Evolutionary conservation across 1,140 invertebrate species (phyloP), one percentile per base, ranked within the genome.

Genomic region (Coenobita brevimanus): DNA sequence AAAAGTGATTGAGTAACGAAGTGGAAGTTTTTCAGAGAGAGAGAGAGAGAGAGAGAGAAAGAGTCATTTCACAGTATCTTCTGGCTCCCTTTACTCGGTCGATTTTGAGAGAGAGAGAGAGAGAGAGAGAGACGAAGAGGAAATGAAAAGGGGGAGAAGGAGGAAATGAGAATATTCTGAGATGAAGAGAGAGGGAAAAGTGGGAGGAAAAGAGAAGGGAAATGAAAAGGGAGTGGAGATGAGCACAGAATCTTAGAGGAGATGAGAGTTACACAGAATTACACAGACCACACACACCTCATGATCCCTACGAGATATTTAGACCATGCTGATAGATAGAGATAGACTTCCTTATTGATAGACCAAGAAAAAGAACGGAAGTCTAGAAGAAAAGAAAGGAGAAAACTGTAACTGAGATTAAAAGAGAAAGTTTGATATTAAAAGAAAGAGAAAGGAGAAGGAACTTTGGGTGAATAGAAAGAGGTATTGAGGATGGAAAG

Each of bases 101-200:
- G 6, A 50, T 50, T 50, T 8, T 17, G 27, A 73, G 69, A 73
- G 69, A 73, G 69, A 73, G 69, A 73, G 69, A 73, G 27, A 73
- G 69, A 73, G 69, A 73, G 69, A 73, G 69, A 73, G 69, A 73
- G 69, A 73, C 30, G n/a, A 41, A 73, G 36, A 38, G 36, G 38
- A 21, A 38, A 21, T 13, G 21, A 76, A 2, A 41, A 69, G 64
- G 27, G 73, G 46, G 21, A 46, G 0, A 43, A 43, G 15, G 17
- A 71, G 24, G 67, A 71, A 33, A 38, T n/a, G n/a, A n/a, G n/a
- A n/a, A n/a, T n/a, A n/a, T n/a, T n/a, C n/a, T n/a, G n/a, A n/a
- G n/a, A n/a, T n/a, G n/a, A n/a, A n/a, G n/a, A n/a, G n/a, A n/a
- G n/a, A n/a, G n/a, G n/a, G n/a, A n/a, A n/a, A n/a, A n/a, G n/a